Evolutionary conservation across 2,888 invertebrate genomes (phyloP), one percentile per base, ranked within the genome.

Genomic region (Apamea monoglypha): DNA sequence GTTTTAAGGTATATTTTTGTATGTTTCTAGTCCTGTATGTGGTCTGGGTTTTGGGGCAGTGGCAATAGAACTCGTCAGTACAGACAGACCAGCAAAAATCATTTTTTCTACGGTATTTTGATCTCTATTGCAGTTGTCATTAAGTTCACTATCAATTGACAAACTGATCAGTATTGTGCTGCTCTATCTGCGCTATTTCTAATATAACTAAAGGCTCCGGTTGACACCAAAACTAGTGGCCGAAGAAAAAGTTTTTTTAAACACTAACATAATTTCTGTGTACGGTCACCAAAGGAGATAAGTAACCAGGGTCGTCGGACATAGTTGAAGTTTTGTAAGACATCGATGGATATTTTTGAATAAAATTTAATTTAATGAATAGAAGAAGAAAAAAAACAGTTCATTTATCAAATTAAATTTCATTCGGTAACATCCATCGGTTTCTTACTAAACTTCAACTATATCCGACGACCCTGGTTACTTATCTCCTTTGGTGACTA

Each of bases 1-100:
- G 5, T 70, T 63, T 67, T 87, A 82, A 82, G 84, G 76, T 86
- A 63, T 78, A 72, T 76, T 84, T 84, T 82, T 84, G 71, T 79
- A 81, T 78, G 25, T 73, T 79, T 86, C 79, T 86, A 86, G 87
- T 81, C 82, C 14, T 53, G 36, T 67, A 36, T 44, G n/a, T 56
- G 66, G 74, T 69, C 3, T 32, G 40, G 7, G 68, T 85, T 81
- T 79, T 69, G 61, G 8, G 64, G 61, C 40, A 67, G 0, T 79
- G 64, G 72, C 66, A 76, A 63, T 50, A n/a, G 36, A 3, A 12
- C n/a, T 5, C 6, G 18, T 56, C 18, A 36, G 5, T 7, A 2
- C 16, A 59, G 21, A 29, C 14, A 70, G 10, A 25, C 32, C 32
- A 1, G 16, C 40, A 25, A 47, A 21, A 40, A 64, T 32, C 1